Evolutionary conservation across 1,140 invertebrate genomes (phyloP), one percentile per base, ranked within the genome.

Genomic region (Samia ricini): DNA sequence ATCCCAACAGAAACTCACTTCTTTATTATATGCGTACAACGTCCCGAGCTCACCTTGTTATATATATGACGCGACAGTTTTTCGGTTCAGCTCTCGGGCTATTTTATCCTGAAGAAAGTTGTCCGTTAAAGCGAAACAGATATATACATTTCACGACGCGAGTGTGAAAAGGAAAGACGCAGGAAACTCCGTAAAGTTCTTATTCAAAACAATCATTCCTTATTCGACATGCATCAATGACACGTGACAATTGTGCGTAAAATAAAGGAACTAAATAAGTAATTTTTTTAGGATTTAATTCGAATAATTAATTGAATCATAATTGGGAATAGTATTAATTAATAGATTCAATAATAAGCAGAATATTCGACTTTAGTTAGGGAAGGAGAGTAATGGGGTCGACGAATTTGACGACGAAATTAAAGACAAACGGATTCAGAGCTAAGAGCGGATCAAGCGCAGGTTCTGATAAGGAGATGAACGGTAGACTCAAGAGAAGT

Each of bases 401-500:
- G 55, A 89, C 84, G 26, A 89, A 75, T 81, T 89, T 84, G 59
- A 62, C 84, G 63, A 81, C 74, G 8, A 88, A 89, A 60, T 67
- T 82, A 0, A 89, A 83, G 67, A 69, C 76, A 21, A 66, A 57
- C n/a, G 75, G 74, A 19, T 85, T 82, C 55, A 77, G 77, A 65
- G 72, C 68, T 12, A 89, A 86, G 66, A 88, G 84, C 64, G 85
- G 82, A 21, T 87, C 84, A 24, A 88, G 84, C 67, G 79, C 60
- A 1, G 85, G 87, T 0, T 88, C 85, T 6, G 87, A 89, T 23
- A 88, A 83, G 55, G 87, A 89, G 36, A 84, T 88, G 77, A 86
- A 81, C 60, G 85, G 78, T 21, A 89, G 88, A 63, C 61, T 89
- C 23, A 77, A 79, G 33, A 73, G 79, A 2, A 74, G 73, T 19